phyloP scores from a whole-genome alignment of 2,888 invertebrate species.

The Apamea crenata region DNA sequence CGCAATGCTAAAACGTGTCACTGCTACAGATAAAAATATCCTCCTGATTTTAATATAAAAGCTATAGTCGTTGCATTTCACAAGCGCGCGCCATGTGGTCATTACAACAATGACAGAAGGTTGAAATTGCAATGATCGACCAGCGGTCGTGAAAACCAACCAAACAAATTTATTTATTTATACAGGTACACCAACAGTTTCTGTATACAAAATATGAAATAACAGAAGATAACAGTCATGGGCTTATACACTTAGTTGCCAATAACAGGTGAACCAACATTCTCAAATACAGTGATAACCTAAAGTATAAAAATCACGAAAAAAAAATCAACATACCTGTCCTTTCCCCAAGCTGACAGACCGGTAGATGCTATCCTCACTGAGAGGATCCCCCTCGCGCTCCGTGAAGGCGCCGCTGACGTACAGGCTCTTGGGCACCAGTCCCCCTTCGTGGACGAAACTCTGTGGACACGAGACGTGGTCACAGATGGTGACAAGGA shows the following conservation, averaged over 20 bases:
- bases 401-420: conserved; percentile 91
- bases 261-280: too few species aligned
- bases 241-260: too few species aligned
- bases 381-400: conserved; percentile 86
- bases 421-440: conserved; percentile 96
- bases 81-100: neutral
- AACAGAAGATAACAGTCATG: too few species aligned
- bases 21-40: neutral
- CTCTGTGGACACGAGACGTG: conserved; percentile 88
- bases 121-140: neutral
- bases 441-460: conserved; percentile 95
- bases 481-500: neutral
- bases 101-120: neutral
- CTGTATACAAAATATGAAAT: too few species aligned
- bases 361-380: conserved; percentile 93
- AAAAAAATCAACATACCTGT: conserved; percentile 75
- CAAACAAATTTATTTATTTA: too few species aligned
- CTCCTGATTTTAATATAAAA: too few species aligned
- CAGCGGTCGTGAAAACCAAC: neutral
- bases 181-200: too few species aligned
- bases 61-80: neutral
- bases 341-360: conserved; percentile 92
- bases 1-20: neutral
- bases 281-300: too few species aligned
- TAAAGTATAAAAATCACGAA: too few species aligned